Percentiles rank a stretch among this genome's conserved stretches.
Evolutionary conservation across 2,113 vertebrate genomes (phyloP).

Genomic region (Plestiodon gilberti): DNA sequence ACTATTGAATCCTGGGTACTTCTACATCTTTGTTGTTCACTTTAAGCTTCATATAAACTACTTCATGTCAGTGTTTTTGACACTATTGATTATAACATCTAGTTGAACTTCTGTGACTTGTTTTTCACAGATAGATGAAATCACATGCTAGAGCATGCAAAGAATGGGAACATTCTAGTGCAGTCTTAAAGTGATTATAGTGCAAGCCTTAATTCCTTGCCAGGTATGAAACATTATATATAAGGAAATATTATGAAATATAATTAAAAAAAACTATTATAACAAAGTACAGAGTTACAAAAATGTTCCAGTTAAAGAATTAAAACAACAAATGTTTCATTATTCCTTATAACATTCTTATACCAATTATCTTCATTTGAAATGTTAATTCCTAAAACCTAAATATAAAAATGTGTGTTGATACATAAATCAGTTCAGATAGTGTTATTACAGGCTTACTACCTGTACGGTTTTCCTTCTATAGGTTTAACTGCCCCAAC

Average conservation of each 20-base stretch:
- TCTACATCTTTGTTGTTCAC: neutral
- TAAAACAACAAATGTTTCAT: neutral
- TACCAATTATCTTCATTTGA: neutral
- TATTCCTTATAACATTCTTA: neutral
- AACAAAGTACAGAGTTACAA: neutral
- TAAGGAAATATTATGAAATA: neutral
- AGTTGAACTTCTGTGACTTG: neutral
- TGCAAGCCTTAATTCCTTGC: neutral
- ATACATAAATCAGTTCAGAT: neutral
- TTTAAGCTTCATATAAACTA: neutral
- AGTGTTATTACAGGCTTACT: neutral
- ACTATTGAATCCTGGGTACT: neutral
- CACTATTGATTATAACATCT: constrained; percentile 5
- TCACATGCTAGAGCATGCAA: neutral
- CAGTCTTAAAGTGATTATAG: neutral
- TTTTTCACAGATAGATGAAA: neutral
- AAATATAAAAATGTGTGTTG: neutral
- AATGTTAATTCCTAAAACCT: neutral
- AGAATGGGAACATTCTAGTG: neutral
- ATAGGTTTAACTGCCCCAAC: neutral
- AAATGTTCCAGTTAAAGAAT: neutral
- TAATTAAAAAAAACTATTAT: neutral
- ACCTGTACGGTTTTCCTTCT: neutral
- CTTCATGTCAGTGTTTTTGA: neutral
- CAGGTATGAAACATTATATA: neutral